Evolutionary conservation across 2,888 invertebrate species (phyloP).

Genomic region (Melolontha melolontha): DNA sequence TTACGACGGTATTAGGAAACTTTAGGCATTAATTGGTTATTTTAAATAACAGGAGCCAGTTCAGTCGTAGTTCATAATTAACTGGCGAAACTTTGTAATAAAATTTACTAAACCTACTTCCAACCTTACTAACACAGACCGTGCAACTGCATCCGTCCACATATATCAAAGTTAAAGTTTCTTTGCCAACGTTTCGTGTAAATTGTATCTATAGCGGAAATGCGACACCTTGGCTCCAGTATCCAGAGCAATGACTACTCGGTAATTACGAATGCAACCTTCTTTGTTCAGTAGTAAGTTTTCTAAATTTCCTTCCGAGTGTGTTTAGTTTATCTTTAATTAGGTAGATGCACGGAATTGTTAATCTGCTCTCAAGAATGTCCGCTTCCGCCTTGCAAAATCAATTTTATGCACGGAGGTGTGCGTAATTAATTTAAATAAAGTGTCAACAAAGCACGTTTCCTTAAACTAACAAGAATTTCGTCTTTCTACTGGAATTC

Average conservation of each 20-base stretch:
- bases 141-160: constrained; percentile 10
- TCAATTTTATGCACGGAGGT: constrained; percentile 1
- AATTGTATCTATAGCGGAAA: no score
- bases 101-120: constrained; percentile 25
- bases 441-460: neutral
- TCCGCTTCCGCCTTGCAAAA: constrained; percentile 11
- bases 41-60: constrained; percentile 14
- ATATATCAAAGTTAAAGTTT: constrained; percentile 29
- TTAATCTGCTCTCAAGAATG: constrained; percentile 12
- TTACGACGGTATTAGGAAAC: constrained; percentile 11
- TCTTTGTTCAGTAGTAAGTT: constrained; percentile 16
- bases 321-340: constrained; percentile 13
- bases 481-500: no score
- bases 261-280: constrained; percentile 15
- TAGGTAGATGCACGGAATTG: constrained; percentile 3
- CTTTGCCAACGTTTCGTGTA: neutral
- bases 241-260: neutral
- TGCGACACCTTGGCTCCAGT: no score
- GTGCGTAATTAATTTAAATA: constrained; percentile 19
- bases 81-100: constrained; percentile 25
- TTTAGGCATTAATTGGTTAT: constrained; percentile 32
- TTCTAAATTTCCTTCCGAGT: constrained; percentile 7
- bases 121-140: neutral
- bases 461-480: no score
- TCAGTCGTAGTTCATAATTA: constrained; percentile 20